Base-by-base conservation (phyloP, 2,797 vertebrate species). In the Micromesistius poutassou region DNA sequence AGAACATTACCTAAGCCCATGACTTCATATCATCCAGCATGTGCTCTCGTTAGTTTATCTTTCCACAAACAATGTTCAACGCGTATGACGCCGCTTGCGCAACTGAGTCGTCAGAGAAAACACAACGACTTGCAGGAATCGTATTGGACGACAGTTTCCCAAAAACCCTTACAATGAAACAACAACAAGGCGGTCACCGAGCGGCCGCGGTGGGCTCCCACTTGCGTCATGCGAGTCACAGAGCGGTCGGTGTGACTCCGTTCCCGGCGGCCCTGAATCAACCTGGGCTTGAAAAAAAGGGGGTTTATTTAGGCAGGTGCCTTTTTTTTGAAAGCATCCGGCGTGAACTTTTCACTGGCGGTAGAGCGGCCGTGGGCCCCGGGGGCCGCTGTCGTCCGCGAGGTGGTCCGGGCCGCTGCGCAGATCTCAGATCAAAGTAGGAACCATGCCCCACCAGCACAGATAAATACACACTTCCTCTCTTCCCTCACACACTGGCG, bases 401-500 rank as follows among this genome's bases (percentile, higher is more conserved):
- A 80, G 76, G 81, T 81, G 68, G 80, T 78, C 81, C 80, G 87
- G 83, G 87, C 85, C 79, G 82, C 77, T 83, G 73, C 76, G 79
- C 74, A 80, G 83, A 86, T 30, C 62, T 28, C 87, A 86, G 90
- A 94, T 94, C 93, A 94, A 93, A 94, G 91, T 85, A 76, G 86
- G 87, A 91, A 88, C 89, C 86, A 75, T 87, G 86, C 89, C 91
- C 91, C 90, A 92, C 91, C 92, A 93, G 90, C 85, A 85, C 87
- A 93, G 92, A 94, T 94, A 94, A 94, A 94, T 93, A 93, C 89
- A 91, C 91, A 91, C 91, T 94, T 94, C 91, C 93, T 93, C 89
- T 87, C 87, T 86, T 86, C 89, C 82, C 88, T 91, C 88, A 90
- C 88, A 87, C 89, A 85, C 87, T 79, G 84, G 76, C 86, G 88